Conservation (phyloP, 2,888 invertebrate genomes). For the Chesias legatella region DNA sequence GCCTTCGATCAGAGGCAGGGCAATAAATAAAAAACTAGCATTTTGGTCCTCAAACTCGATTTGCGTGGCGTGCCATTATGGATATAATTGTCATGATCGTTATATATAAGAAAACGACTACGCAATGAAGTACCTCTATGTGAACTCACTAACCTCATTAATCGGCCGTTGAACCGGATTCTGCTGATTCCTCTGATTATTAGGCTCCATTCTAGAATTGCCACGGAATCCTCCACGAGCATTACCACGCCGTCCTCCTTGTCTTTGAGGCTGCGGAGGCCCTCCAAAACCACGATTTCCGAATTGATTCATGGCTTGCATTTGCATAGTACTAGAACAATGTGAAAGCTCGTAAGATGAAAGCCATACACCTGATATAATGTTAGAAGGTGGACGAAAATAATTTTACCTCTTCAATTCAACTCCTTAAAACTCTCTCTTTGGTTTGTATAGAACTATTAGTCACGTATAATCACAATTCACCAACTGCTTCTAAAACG, state of each 20-base stretch:
- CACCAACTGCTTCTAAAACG: no score
- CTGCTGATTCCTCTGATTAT: constrained; percentile 40
- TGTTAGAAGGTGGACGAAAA: background rate
- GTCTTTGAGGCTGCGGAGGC: constrained; percentile 71
- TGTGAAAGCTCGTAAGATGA: constrained; percentile 13
- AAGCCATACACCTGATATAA: constrained; percentile 8
- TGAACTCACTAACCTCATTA: constrained; percentile 36
- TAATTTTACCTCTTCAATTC: no score
- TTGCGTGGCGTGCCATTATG: no score
- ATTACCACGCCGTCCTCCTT: constrained; percentile 61
- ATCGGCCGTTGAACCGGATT: constrained; percentile 62
- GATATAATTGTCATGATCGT: no score
- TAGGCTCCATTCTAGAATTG: constrained; percentile 69
- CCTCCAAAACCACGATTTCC: constrained; percentile 74
- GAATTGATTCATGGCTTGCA: constrained; percentile 70
- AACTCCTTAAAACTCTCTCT: no score
- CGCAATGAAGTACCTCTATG: background rate
- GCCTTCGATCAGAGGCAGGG: constrained; percentile 1
- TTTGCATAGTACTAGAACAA: constrained; percentile 52
- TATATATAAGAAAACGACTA: background rate
- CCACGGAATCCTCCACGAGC: constrained; percentile 59
- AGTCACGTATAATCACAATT: no score
- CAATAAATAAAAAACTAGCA: no score
- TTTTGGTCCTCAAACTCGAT: no score
- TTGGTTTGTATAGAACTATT: no score